Conservation (phyloP, 30 jellyfish, hydroid and myxozoan genomes). For the Rhopilema esculentum region DNA sequence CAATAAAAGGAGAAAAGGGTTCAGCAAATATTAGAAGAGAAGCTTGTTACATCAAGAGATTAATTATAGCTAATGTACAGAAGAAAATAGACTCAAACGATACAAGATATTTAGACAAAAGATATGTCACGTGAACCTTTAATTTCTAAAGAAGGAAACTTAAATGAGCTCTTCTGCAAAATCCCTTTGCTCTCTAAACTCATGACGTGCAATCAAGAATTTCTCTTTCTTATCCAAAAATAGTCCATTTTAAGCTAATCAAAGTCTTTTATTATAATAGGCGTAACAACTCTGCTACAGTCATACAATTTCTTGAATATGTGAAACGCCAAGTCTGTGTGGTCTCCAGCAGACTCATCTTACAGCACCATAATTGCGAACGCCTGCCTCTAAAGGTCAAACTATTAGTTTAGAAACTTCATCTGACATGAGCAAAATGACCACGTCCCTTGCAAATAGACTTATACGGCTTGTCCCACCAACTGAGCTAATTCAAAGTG, state of each 20-base stretch:
- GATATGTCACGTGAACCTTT: no score
- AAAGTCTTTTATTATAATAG: neutral
- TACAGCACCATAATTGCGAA: neutral
- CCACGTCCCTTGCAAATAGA: neutral
- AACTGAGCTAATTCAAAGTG: neutral
- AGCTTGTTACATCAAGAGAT: no score
- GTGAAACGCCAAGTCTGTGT: neutral
- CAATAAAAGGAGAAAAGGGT: no score
- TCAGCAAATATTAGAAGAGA: no score
- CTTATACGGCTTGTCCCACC: neutral
- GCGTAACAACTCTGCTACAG: neutral
- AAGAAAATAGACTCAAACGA: no score
- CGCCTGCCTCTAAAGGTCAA: neutral
- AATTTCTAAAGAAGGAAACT: no score
- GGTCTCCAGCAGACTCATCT: neutral
- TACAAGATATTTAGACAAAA: no score
- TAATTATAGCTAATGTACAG: no score
- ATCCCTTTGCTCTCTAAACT: no score
- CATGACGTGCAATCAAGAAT: no score
- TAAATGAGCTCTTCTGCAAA: no score
- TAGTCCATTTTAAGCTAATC: neutral
- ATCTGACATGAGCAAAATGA: neutral
- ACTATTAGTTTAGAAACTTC: neutral
- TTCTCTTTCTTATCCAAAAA: neutral
- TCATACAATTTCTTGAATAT: neutral